Base-by-base conservation (phyloP, 1,140 invertebrate genomes). In the Penaeus vannamei region DNA sequence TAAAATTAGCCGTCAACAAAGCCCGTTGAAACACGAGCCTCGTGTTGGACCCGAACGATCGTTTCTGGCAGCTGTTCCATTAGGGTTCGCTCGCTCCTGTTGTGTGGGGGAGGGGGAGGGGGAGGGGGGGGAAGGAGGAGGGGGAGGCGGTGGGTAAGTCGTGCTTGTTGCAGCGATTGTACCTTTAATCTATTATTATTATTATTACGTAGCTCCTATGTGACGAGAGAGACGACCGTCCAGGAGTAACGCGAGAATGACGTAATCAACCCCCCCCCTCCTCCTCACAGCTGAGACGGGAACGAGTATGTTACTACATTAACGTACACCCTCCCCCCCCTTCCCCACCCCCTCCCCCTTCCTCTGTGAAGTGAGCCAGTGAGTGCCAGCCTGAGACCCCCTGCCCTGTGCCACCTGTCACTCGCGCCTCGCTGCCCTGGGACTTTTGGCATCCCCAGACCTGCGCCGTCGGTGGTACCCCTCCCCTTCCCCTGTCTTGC, bases 1-100 rank as follows among this genome's bases (percentile, higher is more conserved):
- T 80, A 86, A 86, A 86, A 86, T 86, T 86, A 86, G 85, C 85
- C 85, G 61, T 81, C 77, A 81, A 86, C 85, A 86, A 86, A 86
- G 85, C 26, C 76, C 85, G 29, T 77, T 86, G 85, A 80, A 86
- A 86, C 76, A 42, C 53, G 85, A 86, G 85, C 29, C 61, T 64
- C 60, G 53, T 19, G 85, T 29, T 42, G 77, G 85, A 80, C 23
- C 20, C 20, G 77, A 77, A 80, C 84, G 84, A 85, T 72, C 64
- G 76, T 69, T 32, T 46, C 23, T 85, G 84, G 83, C 32, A 84
- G 76, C 53, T 72, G 76, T 85, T 42, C 36, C 84, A 53, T 17
- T 53, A 46, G n/a, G 66, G 23, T 53, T 76, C 84, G 84, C 59
- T 85, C 84, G 76, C 66, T 26, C 64, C 22, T 61, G 60, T 61